Evolutionary conservation across 2,888 invertebrate species (phyloP), one percentile per base, ranked within the genome.

Genomic region (Agelastica alni): DNA sequence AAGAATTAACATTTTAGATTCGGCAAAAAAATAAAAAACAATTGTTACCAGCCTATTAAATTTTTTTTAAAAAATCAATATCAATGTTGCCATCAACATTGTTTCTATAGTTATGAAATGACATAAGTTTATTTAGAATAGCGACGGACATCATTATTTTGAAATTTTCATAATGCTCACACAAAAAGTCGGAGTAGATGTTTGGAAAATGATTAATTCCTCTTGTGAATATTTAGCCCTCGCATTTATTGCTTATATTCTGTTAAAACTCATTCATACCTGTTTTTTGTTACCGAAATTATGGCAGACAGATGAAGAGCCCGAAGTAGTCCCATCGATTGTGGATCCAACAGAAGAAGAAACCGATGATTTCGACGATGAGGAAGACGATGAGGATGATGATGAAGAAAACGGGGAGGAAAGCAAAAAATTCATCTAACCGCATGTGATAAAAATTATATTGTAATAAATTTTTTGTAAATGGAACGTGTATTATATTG

Each of bases 101-200:
- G 60, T 61, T 61, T 51, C 58, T 56, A 61, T 58, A 58, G 60
- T 53, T 56, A 61, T 57, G 30, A 37, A n/a, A n/a, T n/a, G n/a
- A n/a, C n/a, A n/a, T n/a, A n/a, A n/a, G 17, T 18, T 16, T 16
- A 4, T 36, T 7, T 16, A 36, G 5, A 5, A 14, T 26, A 12
- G 14, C 34, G 5, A 13, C 13, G 16, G 16, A 9, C 9, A 10
- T 5, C 6, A 31, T 31, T 4, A 12, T 31, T n/a, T n/a, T n/a
- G n/a, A n/a, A n/a, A 6, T 12, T 30, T 39, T 28, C 5, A 47
- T 64, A 67, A 87, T 86, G 86, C 83, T 83, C 70, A 75, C 81
- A 59, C 87, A 88, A 73, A 82, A 86, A 80, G 85, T 88, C 0
- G 79, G 80, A 14, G 85, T 88, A 22, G 85, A 88, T 71, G 80